A percentile compares a stretch with the other conserved stretches of the same genome.
Conservation (phyloP, 30 jellyfish, hydroid and myxozoan genomes). For the Pseudorhiza aurosa region DNA sequence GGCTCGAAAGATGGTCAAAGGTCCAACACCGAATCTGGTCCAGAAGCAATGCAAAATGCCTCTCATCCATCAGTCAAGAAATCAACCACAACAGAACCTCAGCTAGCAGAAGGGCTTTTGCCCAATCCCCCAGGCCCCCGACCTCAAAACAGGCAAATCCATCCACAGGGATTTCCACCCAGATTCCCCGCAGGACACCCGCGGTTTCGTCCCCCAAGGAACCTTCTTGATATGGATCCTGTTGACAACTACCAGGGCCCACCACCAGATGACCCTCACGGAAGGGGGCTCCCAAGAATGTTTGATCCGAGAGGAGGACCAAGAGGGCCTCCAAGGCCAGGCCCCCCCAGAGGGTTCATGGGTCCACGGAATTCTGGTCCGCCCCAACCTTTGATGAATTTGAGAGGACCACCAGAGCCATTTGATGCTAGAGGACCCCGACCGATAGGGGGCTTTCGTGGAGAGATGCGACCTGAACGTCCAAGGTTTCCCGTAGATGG, state of each 20-base stretch:
- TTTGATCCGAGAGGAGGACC: slow-evolving; percentile 20
- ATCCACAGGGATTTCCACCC: slow-evolving; percentile 4
- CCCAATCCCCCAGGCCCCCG: background rate
- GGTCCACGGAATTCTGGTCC: background rate
- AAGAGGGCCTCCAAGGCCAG: slow-evolving; percentile 15
- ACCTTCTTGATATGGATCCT: background rate
- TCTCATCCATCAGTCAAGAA: too few relatives aligned
- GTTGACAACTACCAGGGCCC: background rate
- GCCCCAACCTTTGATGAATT: slow-evolving; percentile 1
- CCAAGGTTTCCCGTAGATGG: slow-evolving; percentile 19
- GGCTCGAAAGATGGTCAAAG: too few relatives aligned
- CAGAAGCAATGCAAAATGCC: too few relatives aligned
- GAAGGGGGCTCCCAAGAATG: slow-evolving; percentile 28
- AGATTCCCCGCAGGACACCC: slow-evolving; percentile 10
- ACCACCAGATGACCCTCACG: background rate
- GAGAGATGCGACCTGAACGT: slow-evolving; percentile 10
- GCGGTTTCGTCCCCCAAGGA: slow-evolving; percentile 11
- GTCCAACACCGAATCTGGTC: too few relatives aligned
- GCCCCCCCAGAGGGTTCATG: slow-evolving; percentile 38
- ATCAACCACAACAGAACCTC: background rate
- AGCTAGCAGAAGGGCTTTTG: background rate
- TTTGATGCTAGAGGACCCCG: slow-evolving; percentile 22
- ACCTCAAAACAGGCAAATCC: background rate
- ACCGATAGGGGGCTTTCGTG: slow-evolving; percentile 10
- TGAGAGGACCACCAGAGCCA: background rate